Evolutionary conservation across 2,113 vertebrate genomes (phyloP).

Genomic region (Apteryx owenii): DNA sequence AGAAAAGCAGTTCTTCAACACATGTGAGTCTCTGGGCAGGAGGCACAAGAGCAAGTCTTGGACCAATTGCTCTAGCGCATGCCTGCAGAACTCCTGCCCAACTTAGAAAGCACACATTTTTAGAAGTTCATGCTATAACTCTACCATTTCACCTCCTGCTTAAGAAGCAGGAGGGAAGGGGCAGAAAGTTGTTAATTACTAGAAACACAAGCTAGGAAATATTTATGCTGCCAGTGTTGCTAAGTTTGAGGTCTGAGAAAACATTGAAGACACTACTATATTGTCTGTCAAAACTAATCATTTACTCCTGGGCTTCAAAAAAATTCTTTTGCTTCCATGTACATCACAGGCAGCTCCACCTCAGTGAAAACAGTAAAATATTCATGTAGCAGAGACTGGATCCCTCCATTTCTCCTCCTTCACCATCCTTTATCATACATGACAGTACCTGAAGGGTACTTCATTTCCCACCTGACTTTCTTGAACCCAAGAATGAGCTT

Average conservation of each 20-base stretch:
- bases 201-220: background rate
- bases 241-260: background rate
- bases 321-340: background rate
- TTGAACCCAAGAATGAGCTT: background rate
- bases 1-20: background rate
- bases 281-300: background rate
- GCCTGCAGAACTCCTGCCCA: background rate
- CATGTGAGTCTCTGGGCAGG: fast-evolving
- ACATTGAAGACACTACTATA: background rate
- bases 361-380: background rate
- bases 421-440: background rate
- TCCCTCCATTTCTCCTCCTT: background rate
- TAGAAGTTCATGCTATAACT: background rate
- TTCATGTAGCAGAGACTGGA: background rate
- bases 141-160: background rate
- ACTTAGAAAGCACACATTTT: background rate
- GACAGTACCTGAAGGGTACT: background rate
- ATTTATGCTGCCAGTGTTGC: background rate
- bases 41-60: background rate
- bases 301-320: background rate
- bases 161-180: background rate
- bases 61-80: background rate
- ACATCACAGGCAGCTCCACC: background rate
- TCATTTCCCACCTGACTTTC: background rate
- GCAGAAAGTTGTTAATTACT: background rate